Evolutionary conservation across 2,888 invertebrate species (phyloP).

Genomic region (Plagodis pulveraria): DNA sequence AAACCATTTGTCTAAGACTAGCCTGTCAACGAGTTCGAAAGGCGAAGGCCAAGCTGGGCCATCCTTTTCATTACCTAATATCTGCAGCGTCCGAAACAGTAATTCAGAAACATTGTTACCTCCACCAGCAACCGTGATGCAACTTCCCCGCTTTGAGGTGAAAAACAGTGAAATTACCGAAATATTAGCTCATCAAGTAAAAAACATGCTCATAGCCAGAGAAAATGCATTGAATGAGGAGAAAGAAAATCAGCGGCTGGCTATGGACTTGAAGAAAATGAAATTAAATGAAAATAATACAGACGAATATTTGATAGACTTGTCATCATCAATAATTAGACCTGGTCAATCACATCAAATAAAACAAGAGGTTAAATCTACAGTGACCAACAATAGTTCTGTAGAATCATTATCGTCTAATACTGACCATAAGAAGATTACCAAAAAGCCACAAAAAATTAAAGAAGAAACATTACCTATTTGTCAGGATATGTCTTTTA

Average conservation of each 20-base stretch:
- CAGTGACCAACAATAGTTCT: slow-evolving; percentile 57
- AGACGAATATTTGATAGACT: slow-evolving; percentile 62
- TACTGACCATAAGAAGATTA: slow-evolving; percentile 16
- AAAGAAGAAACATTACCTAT: slow-evolving; percentile 52
- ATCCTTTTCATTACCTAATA: slow-evolving; percentile 36
- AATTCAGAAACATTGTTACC: slow-evolving; percentile 32
- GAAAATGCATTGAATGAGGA: slow-evolving; percentile 58
- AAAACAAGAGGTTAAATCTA: slow-evolving; percentile 25
- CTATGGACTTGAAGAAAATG: slow-evolving; percentile 50
- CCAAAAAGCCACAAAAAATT: slow-evolving; percentile 13
- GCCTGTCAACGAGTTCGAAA: slow-evolving; percentile 47
- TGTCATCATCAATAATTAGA: slow-evolving; percentile 60
- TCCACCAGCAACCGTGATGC: slow-evolving; percentile 52
- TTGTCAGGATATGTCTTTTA: slow-evolving; percentile 65
- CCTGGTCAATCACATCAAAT: slow-evolving; percentile 37
- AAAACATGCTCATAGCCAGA: slow-evolving; percentile 72
- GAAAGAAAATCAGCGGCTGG: slow-evolving; percentile 49
- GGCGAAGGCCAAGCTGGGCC: slow-evolving; percentile 32
- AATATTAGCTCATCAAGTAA: slow-evolving; percentile 64
- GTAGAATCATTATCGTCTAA: slow-evolving; percentile 58
- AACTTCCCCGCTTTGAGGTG: slow-evolving; percentile 54
- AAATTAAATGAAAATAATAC: slow-evolving; percentile 45
- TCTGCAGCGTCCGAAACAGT: slow-evolving; percentile 19
- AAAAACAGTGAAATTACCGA: slow-evolving; percentile 56
- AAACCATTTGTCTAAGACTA: slow-evolving; percentile 70